phyloP scores from a whole-genome alignment of 2,113 vertebrate species.

The Rallus limicola region DNA sequence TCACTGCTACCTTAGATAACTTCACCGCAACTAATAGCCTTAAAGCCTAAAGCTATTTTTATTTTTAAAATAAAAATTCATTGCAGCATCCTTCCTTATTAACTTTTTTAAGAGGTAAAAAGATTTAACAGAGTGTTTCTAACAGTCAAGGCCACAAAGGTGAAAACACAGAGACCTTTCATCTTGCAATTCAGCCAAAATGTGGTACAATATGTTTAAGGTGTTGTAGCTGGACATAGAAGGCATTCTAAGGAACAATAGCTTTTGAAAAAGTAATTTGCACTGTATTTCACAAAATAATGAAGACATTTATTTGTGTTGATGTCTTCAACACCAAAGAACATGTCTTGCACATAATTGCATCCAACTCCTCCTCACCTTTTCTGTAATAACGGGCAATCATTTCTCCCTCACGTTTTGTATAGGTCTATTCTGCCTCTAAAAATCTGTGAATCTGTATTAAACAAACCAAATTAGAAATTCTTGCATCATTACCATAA shows the following conservation, averaged over 20 bases:
- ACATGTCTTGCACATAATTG: neutral
- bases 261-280: constrained; percentile 21
- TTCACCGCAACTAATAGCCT: neutral
- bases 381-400: neutral
- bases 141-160: neutral
- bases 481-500: neutral
- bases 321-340: neutral
- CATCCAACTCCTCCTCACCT: neutral
- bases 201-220: neutral
- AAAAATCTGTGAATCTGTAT: neutral
- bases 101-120: neutral
- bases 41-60: neutral
- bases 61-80: neutral
- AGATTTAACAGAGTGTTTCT: neutral
- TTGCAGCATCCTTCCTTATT: neutral
- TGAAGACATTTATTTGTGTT: constrained; percentile 6
- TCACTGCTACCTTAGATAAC: neutral
- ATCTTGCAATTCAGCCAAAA: constrained; percentile 8
- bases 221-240: neutral
- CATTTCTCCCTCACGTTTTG: neutral
- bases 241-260: neutral
- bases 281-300: neutral
- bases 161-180: neutral
- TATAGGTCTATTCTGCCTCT: neutral
- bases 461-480: neutral